Evolutionary conservation across 2,113 vertebrate species (phyloP).

Genomic region (Vulpes vulpes): DNA sequence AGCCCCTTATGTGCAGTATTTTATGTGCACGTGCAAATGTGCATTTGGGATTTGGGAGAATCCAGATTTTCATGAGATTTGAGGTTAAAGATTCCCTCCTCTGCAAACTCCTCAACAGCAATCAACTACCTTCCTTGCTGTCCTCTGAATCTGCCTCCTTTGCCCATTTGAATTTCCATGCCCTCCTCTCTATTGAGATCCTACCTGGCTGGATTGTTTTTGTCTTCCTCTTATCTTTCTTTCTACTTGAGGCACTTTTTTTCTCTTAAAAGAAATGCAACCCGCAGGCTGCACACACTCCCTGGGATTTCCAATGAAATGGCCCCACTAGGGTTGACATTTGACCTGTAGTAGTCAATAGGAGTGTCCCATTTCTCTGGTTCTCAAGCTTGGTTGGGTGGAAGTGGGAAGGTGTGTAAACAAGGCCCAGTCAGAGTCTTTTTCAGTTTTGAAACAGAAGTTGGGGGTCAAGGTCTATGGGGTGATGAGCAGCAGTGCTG

Average conservation of each 20-base stretch:
- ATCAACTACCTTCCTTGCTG: not conserved
- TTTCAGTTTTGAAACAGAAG: not conserved
- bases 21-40: not conserved
- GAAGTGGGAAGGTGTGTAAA: not conserved
- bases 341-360: not conserved
- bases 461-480: not conserved
- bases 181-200: not conserved
- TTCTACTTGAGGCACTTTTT: not conserved
- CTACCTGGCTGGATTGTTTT: not conserved
- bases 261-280: not conserved
- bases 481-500: not conserved
- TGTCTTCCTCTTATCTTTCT: not conserved
- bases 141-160: not conserved
- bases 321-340: not conserved
- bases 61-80: not conserved
- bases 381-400: not conserved
- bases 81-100: not conserved
- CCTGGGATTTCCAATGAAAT: not conserved
- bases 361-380: not conserved
- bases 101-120: not conserved
- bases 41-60: not conserved
- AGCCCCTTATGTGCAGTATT: not conserved
- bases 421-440: not conserved
- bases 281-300: not conserved
- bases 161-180: not conserved